A percentile compares a stretch with the other conserved stretches of the same genome.
Evolutionary conservation across 2,797 vertebrate genomes (phyloP).

Genomic region (Helarctos malayanus): DNA sequence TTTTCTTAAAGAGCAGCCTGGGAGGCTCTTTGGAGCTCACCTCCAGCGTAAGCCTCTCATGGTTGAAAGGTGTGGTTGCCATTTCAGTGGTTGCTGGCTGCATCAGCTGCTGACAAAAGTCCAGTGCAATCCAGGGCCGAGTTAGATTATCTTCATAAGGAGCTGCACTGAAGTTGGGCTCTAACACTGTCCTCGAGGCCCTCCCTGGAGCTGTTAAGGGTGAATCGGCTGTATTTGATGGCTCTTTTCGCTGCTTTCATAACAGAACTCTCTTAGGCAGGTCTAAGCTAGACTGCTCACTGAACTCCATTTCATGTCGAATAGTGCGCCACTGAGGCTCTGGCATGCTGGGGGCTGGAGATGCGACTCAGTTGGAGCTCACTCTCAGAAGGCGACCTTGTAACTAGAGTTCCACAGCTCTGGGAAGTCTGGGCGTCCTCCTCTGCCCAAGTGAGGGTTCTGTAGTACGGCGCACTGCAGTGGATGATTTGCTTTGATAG

Average conservation of each 20-base stretch:
- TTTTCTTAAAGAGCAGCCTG: slow-evolving; percentile 27
- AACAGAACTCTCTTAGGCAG: neutral
- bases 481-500: slow-evolving; percentile 21
- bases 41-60: neutral
- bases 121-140: neutral
- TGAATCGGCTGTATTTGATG: slow-evolving; percentile 35
- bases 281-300: slow-evolving; percentile 33
- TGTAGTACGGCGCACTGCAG: neutral
- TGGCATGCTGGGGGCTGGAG: slow-evolving; percentile 63
- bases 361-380: neutral
- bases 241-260: slow-evolving; percentile 55
- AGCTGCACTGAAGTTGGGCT: slow-evolving; percentile 28
- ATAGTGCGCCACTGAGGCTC: slow-evolving; percentile 18
- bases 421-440: slow-evolving; percentile 36
- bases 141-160: slow-evolving; percentile 22
- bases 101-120: slow-evolving; percentile 19
- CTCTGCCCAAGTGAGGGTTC: neutral
- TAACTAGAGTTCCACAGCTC: neutral
- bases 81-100: slow-evolving; percentile 33
- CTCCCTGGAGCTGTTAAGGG: neutral
- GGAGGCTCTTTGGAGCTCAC: neutral
- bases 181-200: neutral
- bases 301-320: slow-evolving; percentile 32
- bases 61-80: slow-evolving; percentile 17
- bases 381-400: slow-evolving; percentile 42